Evolutionary conservation across 1,140 invertebrate genomes (phyloP).

Genomic region (Drosophila seguyi): DNA sequence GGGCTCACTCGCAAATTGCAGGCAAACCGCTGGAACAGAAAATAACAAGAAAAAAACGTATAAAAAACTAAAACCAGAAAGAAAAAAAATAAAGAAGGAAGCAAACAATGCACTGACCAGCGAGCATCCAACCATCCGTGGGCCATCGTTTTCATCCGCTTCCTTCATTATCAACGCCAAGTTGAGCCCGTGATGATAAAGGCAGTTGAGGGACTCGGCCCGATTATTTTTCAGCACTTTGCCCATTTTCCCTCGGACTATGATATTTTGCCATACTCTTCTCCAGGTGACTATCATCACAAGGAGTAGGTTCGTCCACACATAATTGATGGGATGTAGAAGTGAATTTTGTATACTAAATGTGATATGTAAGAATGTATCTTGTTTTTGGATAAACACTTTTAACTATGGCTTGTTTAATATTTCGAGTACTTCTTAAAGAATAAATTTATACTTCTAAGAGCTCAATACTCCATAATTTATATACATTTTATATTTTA

Average conservation of each 20-base stretch:
- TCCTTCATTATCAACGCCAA: slow-evolving; percentile 77
- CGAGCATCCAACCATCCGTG: slow-evolving; percentile 46
- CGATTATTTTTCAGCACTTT: slow-evolving; percentile 71
- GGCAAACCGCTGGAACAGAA: slow-evolving; percentile 56
- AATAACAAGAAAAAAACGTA: slow-evolving; percentile 21
- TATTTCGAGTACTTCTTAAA: neutral
- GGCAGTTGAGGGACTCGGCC: slow-evolving; percentile 66
- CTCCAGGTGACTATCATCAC: neutral
- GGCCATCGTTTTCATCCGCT: slow-evolving; percentile 36
- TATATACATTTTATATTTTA: too few species aligned
- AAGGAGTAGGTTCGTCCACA: neutral
- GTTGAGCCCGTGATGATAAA: slow-evolving; percentile 77
- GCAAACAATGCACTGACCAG: slow-evolving; percentile 63
- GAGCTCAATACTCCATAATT: too few species aligned
- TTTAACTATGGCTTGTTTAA: neutral
- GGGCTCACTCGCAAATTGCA: slow-evolving; percentile 62
- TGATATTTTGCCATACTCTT: slow-evolving; percentile 13
- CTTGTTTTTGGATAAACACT: neutral
- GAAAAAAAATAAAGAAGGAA: slow-evolving; percentile 12
- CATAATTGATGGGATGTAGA: neutral
- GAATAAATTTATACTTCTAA: neutral
- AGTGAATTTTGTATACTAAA: too few species aligned
- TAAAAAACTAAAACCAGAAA: neutral
- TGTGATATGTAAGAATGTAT: too few species aligned
- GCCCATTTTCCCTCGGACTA: slow-evolving; percentile 31